These are phyloP conservation scores for Halichondria panicea DNA, from an alignment of 37 sponge, comb jelly and placozoan species.

Conservation along the genomic window DNA sequence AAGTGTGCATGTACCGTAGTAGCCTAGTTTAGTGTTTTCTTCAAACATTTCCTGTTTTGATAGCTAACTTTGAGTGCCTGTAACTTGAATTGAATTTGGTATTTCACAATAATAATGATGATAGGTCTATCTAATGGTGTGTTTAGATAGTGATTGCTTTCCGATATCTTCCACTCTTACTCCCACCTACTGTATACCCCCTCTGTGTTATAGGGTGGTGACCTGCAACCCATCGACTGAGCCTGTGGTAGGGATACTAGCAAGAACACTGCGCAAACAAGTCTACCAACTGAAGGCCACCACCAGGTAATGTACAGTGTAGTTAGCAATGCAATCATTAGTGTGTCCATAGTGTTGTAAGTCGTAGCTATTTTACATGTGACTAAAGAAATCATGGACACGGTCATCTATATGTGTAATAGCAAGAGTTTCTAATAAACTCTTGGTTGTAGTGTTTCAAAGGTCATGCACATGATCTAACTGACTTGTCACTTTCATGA, in stretches of 20 bases:
- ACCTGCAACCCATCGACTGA: conserved; percentile 71
- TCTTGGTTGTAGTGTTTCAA: too few species aligned
- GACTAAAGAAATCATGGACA: too few species aligned
- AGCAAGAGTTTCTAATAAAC: neutral
- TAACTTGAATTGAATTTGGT: too few species aligned
- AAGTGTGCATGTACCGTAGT: neutral
- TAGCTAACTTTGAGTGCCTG: too few species aligned
- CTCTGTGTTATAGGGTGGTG: conserved; percentile 48
- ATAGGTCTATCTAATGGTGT: neutral
- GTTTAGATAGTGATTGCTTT: neutral
- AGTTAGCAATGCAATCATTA: neutral
- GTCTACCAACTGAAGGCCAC: conserved; percentile 60
- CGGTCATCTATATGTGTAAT: too few species aligned
- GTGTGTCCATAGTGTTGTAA: neutral
- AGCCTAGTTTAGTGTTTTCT: neutral
- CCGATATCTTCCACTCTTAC: neutral
- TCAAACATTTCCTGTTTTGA: neutral
- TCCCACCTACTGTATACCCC: neutral
- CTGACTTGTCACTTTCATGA: too few species aligned
- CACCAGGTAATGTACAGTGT: conserved; percentile 33
- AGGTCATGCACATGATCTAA: too few species aligned
- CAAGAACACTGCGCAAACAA: conserved; percentile 71
- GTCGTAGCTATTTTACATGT: too few species aligned
- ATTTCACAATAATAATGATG: too few species aligned
- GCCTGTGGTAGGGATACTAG: conserved; percentile 58